phyloP scores from a whole-genome alignment of 2,797 vertebrate genomes.

The Cacajao melanocephalus region DNA sequence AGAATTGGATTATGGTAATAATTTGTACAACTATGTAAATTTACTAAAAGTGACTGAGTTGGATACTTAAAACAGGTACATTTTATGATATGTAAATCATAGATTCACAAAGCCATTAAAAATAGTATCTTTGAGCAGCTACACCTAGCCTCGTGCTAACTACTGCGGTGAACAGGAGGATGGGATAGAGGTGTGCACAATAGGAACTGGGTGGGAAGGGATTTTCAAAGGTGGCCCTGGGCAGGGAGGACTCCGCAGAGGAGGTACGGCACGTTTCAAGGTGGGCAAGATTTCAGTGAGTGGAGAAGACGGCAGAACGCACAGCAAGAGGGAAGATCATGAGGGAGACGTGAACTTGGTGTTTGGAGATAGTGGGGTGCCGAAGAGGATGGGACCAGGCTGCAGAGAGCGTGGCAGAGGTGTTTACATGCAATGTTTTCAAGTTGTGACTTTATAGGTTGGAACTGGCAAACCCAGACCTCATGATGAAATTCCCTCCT shows the following conservation, averaged over 20 bases:
- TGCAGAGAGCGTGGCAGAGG: neutral
- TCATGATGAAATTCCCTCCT: neutral
- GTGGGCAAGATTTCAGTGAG: neutral
- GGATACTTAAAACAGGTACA: neutral
- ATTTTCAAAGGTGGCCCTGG: neutral
- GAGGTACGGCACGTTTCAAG: neutral
- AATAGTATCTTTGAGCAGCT: neutral
- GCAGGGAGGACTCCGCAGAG: neutral
- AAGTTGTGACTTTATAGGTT: neutral
- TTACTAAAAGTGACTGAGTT: neutral
- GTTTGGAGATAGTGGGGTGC: neutral
- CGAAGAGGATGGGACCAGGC: neutral
- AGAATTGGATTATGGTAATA: neutral
- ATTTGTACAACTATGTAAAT: neutral
- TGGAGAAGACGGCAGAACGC: neutral
- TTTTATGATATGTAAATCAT: neutral
- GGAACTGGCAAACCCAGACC: neutral
- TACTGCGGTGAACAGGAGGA: accelerated
- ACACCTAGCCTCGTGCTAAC: neutral
- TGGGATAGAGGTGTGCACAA: no score
- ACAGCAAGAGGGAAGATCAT: neutral
- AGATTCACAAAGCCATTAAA: neutral
- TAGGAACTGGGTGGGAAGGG: neutral
- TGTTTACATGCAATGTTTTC: neutral
- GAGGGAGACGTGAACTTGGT: neutral